Base-by-base conservation (phyloP, 1,140 invertebrate species). In the Hycleus phaleratus region DNA sequence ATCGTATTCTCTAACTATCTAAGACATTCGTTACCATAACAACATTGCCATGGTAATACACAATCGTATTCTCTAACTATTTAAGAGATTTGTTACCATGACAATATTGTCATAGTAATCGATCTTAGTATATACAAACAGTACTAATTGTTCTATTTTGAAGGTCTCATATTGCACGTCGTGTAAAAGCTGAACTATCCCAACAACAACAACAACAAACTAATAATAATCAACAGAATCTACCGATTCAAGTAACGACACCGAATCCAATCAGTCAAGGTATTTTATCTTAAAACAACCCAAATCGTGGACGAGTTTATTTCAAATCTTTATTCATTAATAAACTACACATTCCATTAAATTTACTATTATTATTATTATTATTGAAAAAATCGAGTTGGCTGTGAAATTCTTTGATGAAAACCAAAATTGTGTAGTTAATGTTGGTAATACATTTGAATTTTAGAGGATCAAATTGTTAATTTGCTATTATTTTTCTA, bases 101-200 rank as follows among this genome's bases (percentile, higher is more conserved):
- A 18, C 18, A 18, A 18, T 18, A 18, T 18, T 18, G 18, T 18
- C 18, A 18, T 18, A 18, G 1, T 18, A 18, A 18, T 18, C 18
- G 1, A 18, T 18, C 18, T 18, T 18, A 18, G 18, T 18, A 18
- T 18, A 32, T 5, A 32, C 32, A 32, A 32, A 32, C 32, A 32
- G 7, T 5, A 32, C 4, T 32, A 5, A 7, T 32, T 32, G 7
- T 32, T 32, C 18, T 32, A 7, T 32, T 5, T 32, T 32, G 32
- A 32, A 32, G 32, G 51, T 90, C 86, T 40, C 89, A 91, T 72
- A 88, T 89, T 58, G 86, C 87, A 8, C 79, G 87, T 32, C 79
- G 87, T 43, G 87, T 91, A 6, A 91, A 91, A 68, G 88, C 87
- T 1, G 88, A 91, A 75, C 78, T 94, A 61, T 85, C 89, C 61